phyloP scores from a whole-genome alignment of 2,888 invertebrate species.

The Oligia latruncula region DNA sequence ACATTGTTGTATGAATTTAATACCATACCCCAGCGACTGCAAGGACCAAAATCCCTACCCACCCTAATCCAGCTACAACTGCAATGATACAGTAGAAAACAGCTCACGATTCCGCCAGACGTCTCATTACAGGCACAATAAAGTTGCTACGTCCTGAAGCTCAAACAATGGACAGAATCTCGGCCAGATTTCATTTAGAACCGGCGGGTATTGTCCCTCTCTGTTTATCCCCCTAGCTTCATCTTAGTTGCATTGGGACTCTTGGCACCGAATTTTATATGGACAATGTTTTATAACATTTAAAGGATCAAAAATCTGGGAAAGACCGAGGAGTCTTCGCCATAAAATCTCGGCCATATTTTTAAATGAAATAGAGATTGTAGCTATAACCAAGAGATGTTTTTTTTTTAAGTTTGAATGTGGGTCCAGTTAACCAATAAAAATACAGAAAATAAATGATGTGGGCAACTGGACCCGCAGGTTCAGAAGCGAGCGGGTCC shows the following conservation, averaged over 20 bases:
- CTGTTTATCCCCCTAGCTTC: slow-evolving; percentile 57
- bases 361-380: neutral
- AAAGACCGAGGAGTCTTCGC: neutral
- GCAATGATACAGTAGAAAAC: slow-evolving; percentile 54
- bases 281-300: slow-evolving; percentile 5
- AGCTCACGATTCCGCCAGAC: slow-evolving; percentile 58
- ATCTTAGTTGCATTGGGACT: slow-evolving; percentile 61
- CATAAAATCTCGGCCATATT: neutral
- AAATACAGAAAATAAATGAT: too few species aligned
- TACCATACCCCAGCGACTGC: neutral
- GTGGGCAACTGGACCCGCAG: too few species aligned
- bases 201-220: slow-evolving; percentile 54
- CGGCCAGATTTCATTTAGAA: slow-evolving; percentile 71
- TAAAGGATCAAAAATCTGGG: neutral
- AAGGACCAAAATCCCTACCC: slow-evolving; percentile 4
- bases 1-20: neutral
- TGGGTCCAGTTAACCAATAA: too few species aligned
- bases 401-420: too few species aligned
- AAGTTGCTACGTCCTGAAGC: slow-evolving; percentile 68
- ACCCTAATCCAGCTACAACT: slow-evolving; percentile 41
- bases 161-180: slow-evolving; percentile 72
- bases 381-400: too few species aligned
- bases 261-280: slow-evolving; percentile 37
- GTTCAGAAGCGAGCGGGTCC: too few species aligned
- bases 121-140: slow-evolving; percentile 76